These are phyloP conservation scores for Stenolophus ochropezus DNA, from an alignment of 2,888 invertebrate genomes.

Conservation along the genomic window DNA sequence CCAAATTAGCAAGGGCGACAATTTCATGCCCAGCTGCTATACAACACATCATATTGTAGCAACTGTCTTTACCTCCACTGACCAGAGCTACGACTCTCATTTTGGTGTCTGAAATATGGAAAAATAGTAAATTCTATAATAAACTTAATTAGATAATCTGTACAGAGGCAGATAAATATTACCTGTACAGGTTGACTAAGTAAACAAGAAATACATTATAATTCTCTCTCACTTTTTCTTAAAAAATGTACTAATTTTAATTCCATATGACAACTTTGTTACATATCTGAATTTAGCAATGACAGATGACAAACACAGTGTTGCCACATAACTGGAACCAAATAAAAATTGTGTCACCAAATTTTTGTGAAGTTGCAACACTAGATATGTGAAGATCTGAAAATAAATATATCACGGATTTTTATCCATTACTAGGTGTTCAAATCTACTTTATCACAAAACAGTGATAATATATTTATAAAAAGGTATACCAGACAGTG, in stretches of 20 bases:
- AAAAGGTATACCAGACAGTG: no score
- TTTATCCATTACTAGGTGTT: no score
- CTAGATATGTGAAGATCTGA: no score
- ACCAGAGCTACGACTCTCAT: constrained; percentile 93
- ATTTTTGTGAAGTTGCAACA: no score
- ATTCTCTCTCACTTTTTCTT: constrained; percentile 4
- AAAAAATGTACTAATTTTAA: constrained; percentile 12
- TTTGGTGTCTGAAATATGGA: constrained; percentile 67
- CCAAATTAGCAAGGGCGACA: constrained; percentile 96
- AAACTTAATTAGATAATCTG: background rate
- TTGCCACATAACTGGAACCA: background rate
- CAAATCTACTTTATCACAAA: no score
- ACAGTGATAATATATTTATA: no score
- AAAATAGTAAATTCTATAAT: background rate
- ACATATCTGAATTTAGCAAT: constrained; percentile 21
- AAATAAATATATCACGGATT: no score
- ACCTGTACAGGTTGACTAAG: constrained; percentile 4
- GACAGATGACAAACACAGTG: background rate
- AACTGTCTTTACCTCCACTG: constrained; percentile 99
- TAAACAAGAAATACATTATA: constrained; percentile 19
- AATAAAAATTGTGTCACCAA: background rate
- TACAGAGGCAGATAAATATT: background rate
- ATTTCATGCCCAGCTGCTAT: constrained; percentile 95
- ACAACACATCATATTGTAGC: constrained; percentile 99
- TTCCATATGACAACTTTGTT: constrained; percentile 35